Evolutionary conservation across 1,140 invertebrate genomes (phyloP), one percentile per base, ranked within the genome.

Genomic region (Lepidurus packardi): DNA sequence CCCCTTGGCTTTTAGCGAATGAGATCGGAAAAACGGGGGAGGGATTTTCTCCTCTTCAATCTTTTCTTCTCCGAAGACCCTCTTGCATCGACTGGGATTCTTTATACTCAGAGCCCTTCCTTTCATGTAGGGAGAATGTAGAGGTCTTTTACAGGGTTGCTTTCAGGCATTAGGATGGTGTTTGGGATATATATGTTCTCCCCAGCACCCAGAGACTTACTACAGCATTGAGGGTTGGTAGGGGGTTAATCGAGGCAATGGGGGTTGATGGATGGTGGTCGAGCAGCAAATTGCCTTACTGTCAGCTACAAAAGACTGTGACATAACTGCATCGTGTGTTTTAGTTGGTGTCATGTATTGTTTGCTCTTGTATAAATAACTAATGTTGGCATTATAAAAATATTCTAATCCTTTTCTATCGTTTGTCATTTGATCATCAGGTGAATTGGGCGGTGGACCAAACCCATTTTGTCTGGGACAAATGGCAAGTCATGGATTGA

Each of bases 171-270:
- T 65, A 65, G 53, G 53, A 65, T 16, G 53, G 53, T 65, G 53
- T 65, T 65, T 65, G 53, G 53, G 53, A 65, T 65, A 65, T 65
- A 65, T 21, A n/a, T 21, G 16, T n/a, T 65, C 53, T n/a, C 53
- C 21, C 53, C 13, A 65, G 53, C 53, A 21, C 53, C 53, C 47
- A 13, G 10, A 65, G 53, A 65, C 53, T 9, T 34, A 21, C 6
- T 13, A 16, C 53, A 21, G 53, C 53, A 65, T 65, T 21, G 53
- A 65, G 53, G 53, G 53, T 65, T 65, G 53, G 53, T 65, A 65
- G 53, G 53, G 53, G 53, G 53, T 65, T 65, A 65, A 65, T 65
- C 53, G 53, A 65, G n/a, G 53, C 53, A 65, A 65, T 65, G 53
- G 53, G 53, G 53, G 53, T 65, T 65, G 53, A 65, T 65, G 53